Evolutionary conservation across 2,888 invertebrate genomes (phyloP), one percentile per base, ranked within the genome.

Genomic region (Shargacucullia verbasci): DNA sequence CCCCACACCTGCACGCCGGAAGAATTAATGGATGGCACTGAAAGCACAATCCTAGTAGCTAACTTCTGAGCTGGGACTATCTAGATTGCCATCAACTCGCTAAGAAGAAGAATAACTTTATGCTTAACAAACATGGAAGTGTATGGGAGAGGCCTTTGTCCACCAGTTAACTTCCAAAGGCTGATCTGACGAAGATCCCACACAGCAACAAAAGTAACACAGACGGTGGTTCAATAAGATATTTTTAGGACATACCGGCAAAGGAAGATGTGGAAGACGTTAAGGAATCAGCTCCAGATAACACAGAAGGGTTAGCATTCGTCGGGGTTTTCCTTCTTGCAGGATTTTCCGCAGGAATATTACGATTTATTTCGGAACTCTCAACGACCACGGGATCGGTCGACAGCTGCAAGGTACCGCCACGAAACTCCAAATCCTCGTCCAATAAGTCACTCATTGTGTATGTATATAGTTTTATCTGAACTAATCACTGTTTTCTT

Each of bases 391-490:
- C 67, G 37, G 79, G 81, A 15, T 93, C 92, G 1, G 88, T 78
- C 12, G 92, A 89, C 46, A 94, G 73, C 76, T 94, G 92, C 63
- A 94, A 78, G 27, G 95, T 95, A 40, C 95, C 95, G 34, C 95
- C 95, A 47, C 93, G 92, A 73, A 95, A 95, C 80, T 95, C 95
- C 84, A 87, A 85, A 70, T 95, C 95, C 31, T 95, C 95, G 40
- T 95, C 95, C 49, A 94, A 78, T 66, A 94, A 78, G 71, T 94
- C 91, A 71, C 88, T 84, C 94, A 94, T 94, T 44, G 15, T 80
- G 58, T 60, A 45, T 52, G 47, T 53, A 38, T 56, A 33, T 59
- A 59, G 59, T 49, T 48, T 53, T 29, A 43, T 52, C 57, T 58
- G 52, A 12, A 53, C 20, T 12, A 41, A 56, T 20, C 58, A 57